These are phyloP conservation scores for Calameuta pallipes DNA, from an alignment of 2,888 invertebrate genomes.

Conservation along the genomic window DNA sequence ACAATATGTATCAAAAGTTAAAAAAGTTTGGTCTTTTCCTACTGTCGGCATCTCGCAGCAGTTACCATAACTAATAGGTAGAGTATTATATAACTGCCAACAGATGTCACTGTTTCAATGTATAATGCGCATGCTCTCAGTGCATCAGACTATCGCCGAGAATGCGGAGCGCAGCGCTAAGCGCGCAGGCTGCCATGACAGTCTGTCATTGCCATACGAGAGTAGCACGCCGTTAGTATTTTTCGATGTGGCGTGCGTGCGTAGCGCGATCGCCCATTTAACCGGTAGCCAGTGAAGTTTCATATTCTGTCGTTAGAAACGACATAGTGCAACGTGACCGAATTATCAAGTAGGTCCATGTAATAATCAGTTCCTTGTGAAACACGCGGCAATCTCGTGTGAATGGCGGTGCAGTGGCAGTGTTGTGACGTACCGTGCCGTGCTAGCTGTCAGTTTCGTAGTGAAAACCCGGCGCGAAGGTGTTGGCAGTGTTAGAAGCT, in stretches of 20 bases:
- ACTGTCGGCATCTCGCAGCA: neutral
- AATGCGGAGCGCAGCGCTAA: neutral
- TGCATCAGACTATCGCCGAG: neutral
- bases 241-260: conserved; percentile 22
- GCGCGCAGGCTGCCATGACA: conserved; percentile 45
- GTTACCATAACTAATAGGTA: neutral
- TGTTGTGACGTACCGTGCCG: conserved; percentile 51
- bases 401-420: conserved; percentile 47
- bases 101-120: neutral
- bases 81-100: neutral
- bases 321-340: neutral
- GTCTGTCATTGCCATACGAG: conserved; percentile 33
- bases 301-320: neutral
- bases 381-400: conserved; percentile 25
- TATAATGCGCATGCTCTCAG: neutral
- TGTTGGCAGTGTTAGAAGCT: neutral
- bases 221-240: conserved; percentile 16
- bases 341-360: neutral
- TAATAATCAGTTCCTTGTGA: neutral
- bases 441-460: conserved; percentile 44
- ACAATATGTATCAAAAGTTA: neutral
- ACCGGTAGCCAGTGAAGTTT: neutral
- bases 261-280: conserved; percentile 32
- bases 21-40: neutral
- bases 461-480: conserved; percentile 13